A percentile compares a stretch with the other conserved stretches of the same genome.
Conservation (phyloP, 2,797 vertebrate species). For the Silurus lanzhouensis region DNA sequence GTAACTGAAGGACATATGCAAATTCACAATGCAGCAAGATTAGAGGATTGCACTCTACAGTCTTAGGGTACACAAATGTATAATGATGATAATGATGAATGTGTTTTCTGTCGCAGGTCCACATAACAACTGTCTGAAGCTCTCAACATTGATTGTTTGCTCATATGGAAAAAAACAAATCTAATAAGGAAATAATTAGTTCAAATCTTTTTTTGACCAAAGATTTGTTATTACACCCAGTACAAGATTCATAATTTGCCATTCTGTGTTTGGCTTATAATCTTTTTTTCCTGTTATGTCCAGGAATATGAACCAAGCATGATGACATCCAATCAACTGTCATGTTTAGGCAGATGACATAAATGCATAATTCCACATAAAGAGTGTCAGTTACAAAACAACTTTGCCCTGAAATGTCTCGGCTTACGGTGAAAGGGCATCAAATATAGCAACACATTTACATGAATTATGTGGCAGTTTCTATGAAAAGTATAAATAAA, state of each 20-base stretch:
- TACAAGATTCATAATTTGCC: too few relatives aligned
- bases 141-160: too few relatives aligned
- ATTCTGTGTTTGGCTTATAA: too few relatives aligned
- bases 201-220: too few relatives aligned
- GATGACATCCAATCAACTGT: neutral
- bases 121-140: too few relatives aligned
- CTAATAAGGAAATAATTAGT: too few relatives aligned
- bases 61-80: too few relatives aligned
- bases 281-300: neutral
- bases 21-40: slow-evolving; percentile 23
- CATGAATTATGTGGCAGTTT: neutral
- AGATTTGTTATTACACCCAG: too few relatives aligned
- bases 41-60: neutral
- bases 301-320: neutral
- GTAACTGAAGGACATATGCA: slow-evolving; percentile 38
- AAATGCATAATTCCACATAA: neutral
- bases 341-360: neutral
- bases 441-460: neutral
- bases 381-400: neutral
- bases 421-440: neutral
- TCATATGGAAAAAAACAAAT: too few relatives aligned
- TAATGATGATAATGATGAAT: too few relatives aligned
- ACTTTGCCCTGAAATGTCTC: neutral
- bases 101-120: too few relatives aligned
- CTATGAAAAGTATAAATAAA: slow-evolving; percentile 15